Evolutionary conservation across 2,888 invertebrate species (phyloP), one percentile per base, ranked within the genome.

Genomic region (Gari tellinella): DNA sequence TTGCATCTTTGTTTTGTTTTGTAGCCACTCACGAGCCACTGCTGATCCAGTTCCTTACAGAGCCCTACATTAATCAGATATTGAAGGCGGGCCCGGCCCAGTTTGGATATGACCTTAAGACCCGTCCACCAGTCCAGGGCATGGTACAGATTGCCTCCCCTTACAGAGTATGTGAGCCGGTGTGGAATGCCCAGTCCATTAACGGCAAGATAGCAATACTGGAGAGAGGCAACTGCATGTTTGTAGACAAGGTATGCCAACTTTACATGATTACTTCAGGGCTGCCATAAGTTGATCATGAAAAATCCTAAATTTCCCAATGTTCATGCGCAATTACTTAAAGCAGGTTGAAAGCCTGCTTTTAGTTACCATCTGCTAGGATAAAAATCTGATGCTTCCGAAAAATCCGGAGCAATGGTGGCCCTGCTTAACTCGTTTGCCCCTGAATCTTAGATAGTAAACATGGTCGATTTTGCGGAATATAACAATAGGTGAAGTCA

Each of bases 171-270:
- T 94, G 94, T 81, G 66, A 81, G 5, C 93, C 93, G 1, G 91
- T 96, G 3, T 67, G 63, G 37, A 91, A 93, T 7, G 92, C 93
- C 0, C 69, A 69, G 4, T 92, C 93, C 10, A 89, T 97, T 0
- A 91, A 92, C 40, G 96, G 95, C 0, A 95, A 95, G 86, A 96
- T 99, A 83, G 96, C 94, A 0, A 93, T 99, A n/a, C 95, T 97
- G 68, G 95, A 95, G 89, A 94, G 99, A 25, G 98, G 99, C 0
- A 95, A 95, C 84, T 99, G 99, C 92, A 98, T 98, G 93, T 99
- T 98, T 91, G 95, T 98, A 1, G 97, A 98, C 85, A 99, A 99
- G 93, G 94, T 94, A 87, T 73, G 43, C n/a, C n/a, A n/a, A n/a
- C n/a, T n/a, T n/a, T n/a, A n/a, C n/a, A n/a, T n/a, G n/a, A n/a